Conservation (phyloP, 2,113 vertebrate genomes). For the Regulus satrapa region DNA sequence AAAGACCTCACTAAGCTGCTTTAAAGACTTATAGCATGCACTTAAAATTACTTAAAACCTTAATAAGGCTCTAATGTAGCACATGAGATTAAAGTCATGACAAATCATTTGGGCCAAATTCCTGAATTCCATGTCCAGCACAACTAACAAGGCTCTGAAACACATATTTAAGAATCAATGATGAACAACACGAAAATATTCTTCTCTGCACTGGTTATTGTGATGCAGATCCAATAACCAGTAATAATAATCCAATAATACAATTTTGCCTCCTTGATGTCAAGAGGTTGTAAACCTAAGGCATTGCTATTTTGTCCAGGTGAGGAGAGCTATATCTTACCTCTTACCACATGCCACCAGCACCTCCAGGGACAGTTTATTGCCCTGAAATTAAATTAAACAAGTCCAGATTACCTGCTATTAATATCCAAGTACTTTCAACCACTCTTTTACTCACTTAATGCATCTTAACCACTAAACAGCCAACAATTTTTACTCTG, state of each 20-base stretch:
- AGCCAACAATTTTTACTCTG: not conserved
- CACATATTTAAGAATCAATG: not conserved
- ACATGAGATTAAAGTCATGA: not conserved
- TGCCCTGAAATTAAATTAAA: not conserved
- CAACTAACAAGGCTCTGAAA: not conserved
- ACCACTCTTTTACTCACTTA: not conserved
- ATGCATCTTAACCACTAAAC: not conserved
- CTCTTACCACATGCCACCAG: not conserved
- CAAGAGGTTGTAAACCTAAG: not conserved
- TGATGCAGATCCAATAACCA: not conserved
- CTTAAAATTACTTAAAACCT: conserved; percentile 3
- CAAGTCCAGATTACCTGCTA: not conserved
- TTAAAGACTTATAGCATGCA: not conserved
- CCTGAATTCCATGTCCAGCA: not conserved
- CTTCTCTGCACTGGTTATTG: not conserved
- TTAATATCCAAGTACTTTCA: not conserved
- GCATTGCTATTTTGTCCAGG: not conserved
- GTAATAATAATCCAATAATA: too few relatives aligned
- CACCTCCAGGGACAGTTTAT: not conserved
- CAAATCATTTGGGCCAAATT: not conserved
- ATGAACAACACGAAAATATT: not conserved
- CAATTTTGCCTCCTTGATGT: not conserved
- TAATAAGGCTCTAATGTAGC: not conserved
- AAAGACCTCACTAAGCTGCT: not conserved
- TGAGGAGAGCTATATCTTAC: not conserved